A percentile compares a stretch with the other conserved stretches of the same genome.
phyloP scores from a whole-genome alignment of 2,888 invertebrate genomes.

The Trilocha varians region DNA sequence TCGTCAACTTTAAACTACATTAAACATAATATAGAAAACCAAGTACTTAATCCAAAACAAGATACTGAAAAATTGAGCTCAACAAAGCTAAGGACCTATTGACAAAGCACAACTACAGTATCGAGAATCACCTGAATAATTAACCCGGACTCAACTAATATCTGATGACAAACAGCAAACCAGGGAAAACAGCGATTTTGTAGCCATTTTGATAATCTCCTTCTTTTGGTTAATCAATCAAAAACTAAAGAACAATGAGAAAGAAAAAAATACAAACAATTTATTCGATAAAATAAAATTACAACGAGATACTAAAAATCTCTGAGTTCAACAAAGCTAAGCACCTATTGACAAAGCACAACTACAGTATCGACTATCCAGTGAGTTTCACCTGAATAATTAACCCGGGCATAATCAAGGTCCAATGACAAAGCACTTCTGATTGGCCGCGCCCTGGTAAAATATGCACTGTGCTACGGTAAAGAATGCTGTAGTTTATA shows the following conservation, averaged over 20 bases:
- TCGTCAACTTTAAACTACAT: too few relatives aligned
- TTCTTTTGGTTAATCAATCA: too few relatives aligned
- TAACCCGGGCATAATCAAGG: neutral
- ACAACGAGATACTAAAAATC: neutral
- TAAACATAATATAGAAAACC: too few relatives aligned
- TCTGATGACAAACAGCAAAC: slow-evolving; percentile 23
- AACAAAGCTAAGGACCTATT: neutral
- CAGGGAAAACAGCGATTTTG: too few relatives aligned
- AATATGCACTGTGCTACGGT: too few relatives aligned
- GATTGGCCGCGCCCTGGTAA: slow-evolving; percentile 34
- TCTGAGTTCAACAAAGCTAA: neutral
- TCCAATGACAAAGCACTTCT: slow-evolving; percentile 26
- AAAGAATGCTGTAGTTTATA: too few relatives aligned
- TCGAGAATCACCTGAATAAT: neutral
- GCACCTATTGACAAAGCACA: neutral
- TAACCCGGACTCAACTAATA: neutral
- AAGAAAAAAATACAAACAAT: neutral
- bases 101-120: neutral
- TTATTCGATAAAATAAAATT: neutral
- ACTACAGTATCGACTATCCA: neutral
- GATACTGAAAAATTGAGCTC: neutral
- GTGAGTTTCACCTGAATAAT: neutral
- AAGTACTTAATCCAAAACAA: too few relatives aligned
- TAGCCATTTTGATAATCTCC: too few relatives aligned
- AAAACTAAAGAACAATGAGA: too few relatives aligned